phyloP scores from a whole-genome alignment of 2,888 invertebrate genomes.

The Leuctra nigra region DNA sequence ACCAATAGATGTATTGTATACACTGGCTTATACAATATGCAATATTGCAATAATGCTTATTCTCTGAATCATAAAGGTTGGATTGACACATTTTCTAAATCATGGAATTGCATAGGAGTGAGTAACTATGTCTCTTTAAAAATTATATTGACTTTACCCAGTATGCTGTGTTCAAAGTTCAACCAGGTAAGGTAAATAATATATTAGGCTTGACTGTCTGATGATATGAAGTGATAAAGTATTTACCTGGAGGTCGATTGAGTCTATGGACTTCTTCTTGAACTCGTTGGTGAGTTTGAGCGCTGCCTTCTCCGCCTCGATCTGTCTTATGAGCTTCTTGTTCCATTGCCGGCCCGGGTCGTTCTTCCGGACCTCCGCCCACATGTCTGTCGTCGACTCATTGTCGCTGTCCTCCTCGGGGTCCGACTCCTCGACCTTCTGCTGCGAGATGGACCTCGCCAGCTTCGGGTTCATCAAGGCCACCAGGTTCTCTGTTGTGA shows the following conservation, averaged over 20 bases:
- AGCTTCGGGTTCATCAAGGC: conserved; percentile 24
- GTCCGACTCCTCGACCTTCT: conserved; percentile 3
- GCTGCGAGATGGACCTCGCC: neutral
- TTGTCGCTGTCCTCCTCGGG: conserved; percentile 5
- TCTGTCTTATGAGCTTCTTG: conserved; percentile 14
- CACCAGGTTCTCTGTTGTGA: conserved; percentile 37
- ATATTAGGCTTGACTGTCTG: no score
- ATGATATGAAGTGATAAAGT: no score
- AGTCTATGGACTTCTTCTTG: conserved; percentile 24
- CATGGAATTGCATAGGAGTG: neutral
- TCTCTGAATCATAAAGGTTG: no score
- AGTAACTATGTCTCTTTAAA: no score
- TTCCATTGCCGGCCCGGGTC: conserved; percentile 19
- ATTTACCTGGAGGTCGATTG: conserved; percentile 25
- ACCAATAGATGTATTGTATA: no score
- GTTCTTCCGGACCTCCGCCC: conserved; percentile 13
- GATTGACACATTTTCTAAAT: no score
- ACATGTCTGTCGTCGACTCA: conserved; percentile 8
- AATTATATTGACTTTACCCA: no score
- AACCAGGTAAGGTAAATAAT: no score
- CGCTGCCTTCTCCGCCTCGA: conserved; percentile 23
- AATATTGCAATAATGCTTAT: no score
- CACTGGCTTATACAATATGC: neutral
- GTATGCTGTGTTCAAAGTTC: no score
- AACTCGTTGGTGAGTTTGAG: conserved; percentile 6